Evolutionary conservation across 2,888 invertebrate genomes (phyloP).

Genomic region (Agelastica alni): DNA sequence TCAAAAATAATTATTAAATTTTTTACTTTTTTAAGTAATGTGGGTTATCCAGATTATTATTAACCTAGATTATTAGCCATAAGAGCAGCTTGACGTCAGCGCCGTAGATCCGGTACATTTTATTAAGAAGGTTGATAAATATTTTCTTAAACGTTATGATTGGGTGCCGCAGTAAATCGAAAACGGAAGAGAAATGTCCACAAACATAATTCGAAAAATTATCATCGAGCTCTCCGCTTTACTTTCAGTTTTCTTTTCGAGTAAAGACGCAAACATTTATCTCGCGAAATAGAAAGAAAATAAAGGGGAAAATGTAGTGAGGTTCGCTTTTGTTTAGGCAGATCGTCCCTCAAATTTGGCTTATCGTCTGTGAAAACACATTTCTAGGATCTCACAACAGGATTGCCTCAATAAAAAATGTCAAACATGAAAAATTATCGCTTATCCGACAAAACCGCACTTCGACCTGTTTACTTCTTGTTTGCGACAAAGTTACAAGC

Average conservation of each 20-base stretch:
- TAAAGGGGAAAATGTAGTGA: constrained; percentile 45
- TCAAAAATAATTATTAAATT: no score
- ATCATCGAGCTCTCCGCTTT: constrained; percentile 40
- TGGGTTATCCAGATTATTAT: no score
- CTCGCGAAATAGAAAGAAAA: constrained; percentile 53
- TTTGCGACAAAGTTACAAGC: no score
- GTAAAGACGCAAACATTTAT: constrained; percentile 49
- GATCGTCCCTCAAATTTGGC: constrained; percentile 43
- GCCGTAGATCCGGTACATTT: no score
- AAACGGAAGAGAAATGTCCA: constrained; percentile 12
- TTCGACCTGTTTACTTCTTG: no score
- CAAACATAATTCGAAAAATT: constrained; percentile 43
- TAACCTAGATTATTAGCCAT: no score
- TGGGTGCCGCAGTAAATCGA: constrained; percentile 8
- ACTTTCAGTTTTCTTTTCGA: constrained; percentile 38
- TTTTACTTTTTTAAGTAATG: no score
- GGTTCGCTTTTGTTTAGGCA: constrained; percentile 42
- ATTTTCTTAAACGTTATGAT: constrained; percentile 17
- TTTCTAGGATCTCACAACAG: constrained; percentile 14
- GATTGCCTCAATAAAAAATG: constrained; percentile 15
- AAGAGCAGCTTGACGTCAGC: no score
- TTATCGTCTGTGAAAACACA: constrained; percentile 29
- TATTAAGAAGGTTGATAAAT: constrained; percentile 5
- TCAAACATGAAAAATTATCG: constrained; percentile 12
- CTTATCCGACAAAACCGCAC: constrained; percentile 1